A percentile compares a stretch with the other conserved stretches of the same genome.
Evolutionary conservation across 2,797 vertebrate genomes (phyloP).

Genomic region (Sebastes jordani): DNA sequence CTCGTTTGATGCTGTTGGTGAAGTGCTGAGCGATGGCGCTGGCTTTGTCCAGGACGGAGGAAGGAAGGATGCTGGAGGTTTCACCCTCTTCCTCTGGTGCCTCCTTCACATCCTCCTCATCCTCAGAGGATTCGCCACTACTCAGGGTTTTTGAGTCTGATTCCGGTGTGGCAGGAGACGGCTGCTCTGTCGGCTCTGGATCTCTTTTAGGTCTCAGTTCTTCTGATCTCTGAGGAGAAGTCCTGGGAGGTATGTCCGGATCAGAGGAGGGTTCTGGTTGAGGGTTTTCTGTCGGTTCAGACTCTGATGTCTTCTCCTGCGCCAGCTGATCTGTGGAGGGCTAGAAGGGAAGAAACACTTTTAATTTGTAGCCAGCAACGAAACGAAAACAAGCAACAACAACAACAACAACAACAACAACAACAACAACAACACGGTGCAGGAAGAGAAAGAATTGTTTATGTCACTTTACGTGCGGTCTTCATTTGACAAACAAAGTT

Average conservation of each 20-base stretch:
- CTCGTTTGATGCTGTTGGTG: constrained; percentile 75
- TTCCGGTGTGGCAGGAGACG: background rate
- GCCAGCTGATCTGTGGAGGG: background rate
- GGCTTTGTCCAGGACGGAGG: constrained; percentile 91
- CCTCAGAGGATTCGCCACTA: constrained; percentile 86
- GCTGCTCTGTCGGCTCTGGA: constrained; percentile 7
- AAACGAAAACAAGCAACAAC: too few relatives aligned
- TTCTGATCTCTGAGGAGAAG: background rate
- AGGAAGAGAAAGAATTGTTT: too few relatives aligned
- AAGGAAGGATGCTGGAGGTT: constrained; percentile 86
- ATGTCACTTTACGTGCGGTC: too few relatives aligned
- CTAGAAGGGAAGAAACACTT: constrained; percentile 7
- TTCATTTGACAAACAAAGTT: too few relatives aligned
- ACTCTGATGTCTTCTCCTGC: background rate
- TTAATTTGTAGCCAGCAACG: too few relatives aligned
- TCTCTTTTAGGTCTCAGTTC: background rate
- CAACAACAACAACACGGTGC: too few relatives aligned
- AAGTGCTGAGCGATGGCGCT: constrained; percentile 89
- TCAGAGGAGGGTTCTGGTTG: constrained; percentile 10
- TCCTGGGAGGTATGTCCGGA: background rate
- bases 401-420: too few relatives aligned
- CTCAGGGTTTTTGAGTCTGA: constrained; percentile 80
- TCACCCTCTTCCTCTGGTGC: constrained; percentile 17
- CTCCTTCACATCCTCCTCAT: constrained; percentile 77
- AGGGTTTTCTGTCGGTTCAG: background rate